Evolutionary conservation across 35 echinoderm and acorn worm species (phyloP).

Genomic region (Ophiothrix spiculata): DNA sequence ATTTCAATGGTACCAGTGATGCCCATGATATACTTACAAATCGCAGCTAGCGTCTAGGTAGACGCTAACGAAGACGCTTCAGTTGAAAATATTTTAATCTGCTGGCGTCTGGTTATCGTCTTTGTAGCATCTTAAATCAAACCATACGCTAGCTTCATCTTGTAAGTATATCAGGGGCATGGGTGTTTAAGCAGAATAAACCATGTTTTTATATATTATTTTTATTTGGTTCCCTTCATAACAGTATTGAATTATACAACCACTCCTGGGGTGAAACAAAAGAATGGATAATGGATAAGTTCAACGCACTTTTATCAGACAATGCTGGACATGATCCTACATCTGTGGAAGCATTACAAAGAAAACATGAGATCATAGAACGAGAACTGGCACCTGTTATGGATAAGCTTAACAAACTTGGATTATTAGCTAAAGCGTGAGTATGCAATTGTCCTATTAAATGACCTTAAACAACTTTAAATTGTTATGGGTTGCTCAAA

Average conservation of each 20-base stretch:
- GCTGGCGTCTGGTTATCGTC: no score
- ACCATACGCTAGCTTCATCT: no score
- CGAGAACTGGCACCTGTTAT: conserved; percentile 79
- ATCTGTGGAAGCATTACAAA: conserved; percentile 61
- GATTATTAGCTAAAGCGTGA: conserved; percentile 91
- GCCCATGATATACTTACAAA: no score
- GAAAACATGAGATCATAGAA: conserved; percentile 85
- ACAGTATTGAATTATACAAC: conserved; percentile 96
- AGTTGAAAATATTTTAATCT: no score
- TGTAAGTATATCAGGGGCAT: no score
- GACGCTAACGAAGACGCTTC: no score
- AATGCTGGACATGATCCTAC: conserved; percentile 56
- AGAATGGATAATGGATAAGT: conserved; percentile 96
- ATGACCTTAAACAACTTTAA: background rate
- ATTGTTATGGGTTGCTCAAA: background rate
- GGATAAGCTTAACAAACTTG: conserved; percentile 85
- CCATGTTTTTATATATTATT: no score
- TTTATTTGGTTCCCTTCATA: background rate
- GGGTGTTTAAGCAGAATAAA: no score
- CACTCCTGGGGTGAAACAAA: conserved; percentile 95
- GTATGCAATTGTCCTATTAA: background rate
- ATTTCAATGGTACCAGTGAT: no score
- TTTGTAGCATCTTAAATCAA: no score
- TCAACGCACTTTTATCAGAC: conserved; percentile 55
- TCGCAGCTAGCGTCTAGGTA: no score